Conservation (phyloP, 1,140 invertebrate species). For the Aphaenogaster rudis region DNA sequence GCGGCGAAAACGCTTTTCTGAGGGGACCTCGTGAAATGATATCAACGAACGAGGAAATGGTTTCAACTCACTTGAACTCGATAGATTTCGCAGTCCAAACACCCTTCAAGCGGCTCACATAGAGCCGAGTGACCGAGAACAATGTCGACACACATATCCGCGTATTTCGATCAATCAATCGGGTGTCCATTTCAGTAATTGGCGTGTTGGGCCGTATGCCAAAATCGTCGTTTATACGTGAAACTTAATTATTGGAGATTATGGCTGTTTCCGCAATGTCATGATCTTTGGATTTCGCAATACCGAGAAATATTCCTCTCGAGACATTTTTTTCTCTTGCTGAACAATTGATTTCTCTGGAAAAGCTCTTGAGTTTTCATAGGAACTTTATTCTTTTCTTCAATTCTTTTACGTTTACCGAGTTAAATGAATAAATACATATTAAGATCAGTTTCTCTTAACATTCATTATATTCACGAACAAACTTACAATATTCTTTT, state of each 20-base stretch:
- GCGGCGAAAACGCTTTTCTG: constrained; percentile 23
- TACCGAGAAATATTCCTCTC: background rate
- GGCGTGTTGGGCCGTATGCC: constrained; percentile 25
- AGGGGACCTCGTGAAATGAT: constrained; percentile 38
- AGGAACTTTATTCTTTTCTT: constrained; percentile 13
- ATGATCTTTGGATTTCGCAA: background rate
- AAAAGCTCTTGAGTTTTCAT: background rate
- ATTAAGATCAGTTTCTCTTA: constrained; percentile 7
- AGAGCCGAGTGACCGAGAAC: constrained; percentile 24
- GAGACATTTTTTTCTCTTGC: background rate
- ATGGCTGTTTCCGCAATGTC: background rate
- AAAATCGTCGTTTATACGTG: constrained; percentile 29
- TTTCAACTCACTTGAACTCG: constrained; percentile 59
- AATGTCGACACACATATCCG: constrained; percentile 56
- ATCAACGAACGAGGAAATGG: constrained; percentile 61
- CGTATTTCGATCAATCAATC: constrained; percentile 66
- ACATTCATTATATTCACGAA: background rate
- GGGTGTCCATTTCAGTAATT: constrained; percentile 56
- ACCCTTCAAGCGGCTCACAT: constrained; percentile 29
- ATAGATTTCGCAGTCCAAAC: constrained; percentile 59
- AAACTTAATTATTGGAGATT: constrained; percentile 56
- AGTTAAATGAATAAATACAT: constrained; percentile 43
- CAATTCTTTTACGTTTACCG: constrained; percentile 17
- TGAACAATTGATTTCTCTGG: constrained; percentile 4
- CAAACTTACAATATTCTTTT: background rate